Base-by-base conservation (phyloP, 2,888 invertebrate genomes). In the Microplitis manilae region DNA sequence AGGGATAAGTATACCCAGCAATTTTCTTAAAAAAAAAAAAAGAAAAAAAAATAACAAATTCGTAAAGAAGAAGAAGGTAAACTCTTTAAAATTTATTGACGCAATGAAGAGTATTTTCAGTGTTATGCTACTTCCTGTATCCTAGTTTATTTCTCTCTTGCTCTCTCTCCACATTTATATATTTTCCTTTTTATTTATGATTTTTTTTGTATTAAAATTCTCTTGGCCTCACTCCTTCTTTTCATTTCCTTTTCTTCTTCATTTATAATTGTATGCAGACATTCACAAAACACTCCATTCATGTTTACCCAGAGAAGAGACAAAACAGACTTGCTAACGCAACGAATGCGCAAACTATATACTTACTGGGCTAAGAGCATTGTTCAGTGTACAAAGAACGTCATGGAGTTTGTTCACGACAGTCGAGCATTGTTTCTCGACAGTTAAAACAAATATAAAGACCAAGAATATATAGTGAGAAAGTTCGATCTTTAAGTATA, bases 231-330 rank as follows among this genome's bases (percentile, higher is more conserved):
- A 50, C 50, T 50, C 13, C 9, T 50, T 50, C 8, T 13, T 50
- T 50, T 50, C 8, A 50, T 50, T 50, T 50, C 50, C 15, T 13
- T 68, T 40, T 39, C 39, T 15, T 68, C 59, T 38, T 70, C 39
- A n/a, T 40, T 61, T 61, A 20, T 70, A 70, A 8, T 38, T 73
- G 39, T 39, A 65, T 73, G 17, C 41, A 40, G 40, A 61, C 62
- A 61, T 62, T 30, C 39, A 62, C 39, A 62, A 62, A 39, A 62
- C 65, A 73, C 65, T 65, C 50, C 38, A 73, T 59, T 73, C 65
- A 65, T 73, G 64, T 73, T 73, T 41, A 65, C 73, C 65, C 65
- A 20, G 15, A 39, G 64, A 41, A 50, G 39, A 73, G n/a, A 73
- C 65, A 50, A 41, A 65, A 70, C 59, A 70, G 70, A 50, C 30